These are phyloP conservation scores for Papilio polytes DNA, from an alignment of 1,140 invertebrate genomes.

Conservation along the genomic window DNA sequence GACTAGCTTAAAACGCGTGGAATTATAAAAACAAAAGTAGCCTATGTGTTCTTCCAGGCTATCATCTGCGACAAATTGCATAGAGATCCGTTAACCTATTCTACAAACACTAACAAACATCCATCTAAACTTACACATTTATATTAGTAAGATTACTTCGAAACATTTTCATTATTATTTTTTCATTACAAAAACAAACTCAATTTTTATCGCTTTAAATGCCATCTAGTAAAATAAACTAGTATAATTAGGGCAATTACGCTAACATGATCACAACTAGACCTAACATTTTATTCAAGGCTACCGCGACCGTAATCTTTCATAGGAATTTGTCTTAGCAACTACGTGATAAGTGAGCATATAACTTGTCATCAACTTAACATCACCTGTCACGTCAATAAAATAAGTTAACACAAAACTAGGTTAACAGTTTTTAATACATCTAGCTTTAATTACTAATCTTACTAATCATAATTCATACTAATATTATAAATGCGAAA, in stretches of 20 bases:
- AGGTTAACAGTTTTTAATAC: neutral
- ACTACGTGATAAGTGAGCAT: neutral
- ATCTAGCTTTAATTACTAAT: neutral
- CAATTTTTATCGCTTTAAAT: neutral
- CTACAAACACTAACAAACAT: too few relatives aligned
- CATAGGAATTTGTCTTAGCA: neutral
- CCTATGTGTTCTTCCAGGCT: too few relatives aligned
- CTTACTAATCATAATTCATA: too few relatives aligned
- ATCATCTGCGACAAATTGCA: too few relatives aligned
- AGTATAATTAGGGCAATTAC: neutral
- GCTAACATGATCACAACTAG: neutral
- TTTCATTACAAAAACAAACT: neutral
- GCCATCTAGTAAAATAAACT: neutral
- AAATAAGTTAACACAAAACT: neutral
- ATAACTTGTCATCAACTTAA: conserved; percentile 4
- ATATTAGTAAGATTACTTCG: too few relatives aligned
- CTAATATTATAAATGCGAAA: too few relatives aligned
- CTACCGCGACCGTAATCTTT: neutral
- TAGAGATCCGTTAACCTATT: too few relatives aligned
- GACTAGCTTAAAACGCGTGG: too few relatives aligned
- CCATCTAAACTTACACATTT: too few relatives aligned
- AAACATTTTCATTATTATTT: neutral
- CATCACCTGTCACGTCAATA: neutral
- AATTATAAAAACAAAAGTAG: too few relatives aligned
- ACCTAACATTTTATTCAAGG: neutral